A percentile compares a stretch with the other conserved stretches of the same genome.
phyloP scores from a whole-genome alignment of 2,888 invertebrate species.

The Malthinus flaveolus region DNA sequence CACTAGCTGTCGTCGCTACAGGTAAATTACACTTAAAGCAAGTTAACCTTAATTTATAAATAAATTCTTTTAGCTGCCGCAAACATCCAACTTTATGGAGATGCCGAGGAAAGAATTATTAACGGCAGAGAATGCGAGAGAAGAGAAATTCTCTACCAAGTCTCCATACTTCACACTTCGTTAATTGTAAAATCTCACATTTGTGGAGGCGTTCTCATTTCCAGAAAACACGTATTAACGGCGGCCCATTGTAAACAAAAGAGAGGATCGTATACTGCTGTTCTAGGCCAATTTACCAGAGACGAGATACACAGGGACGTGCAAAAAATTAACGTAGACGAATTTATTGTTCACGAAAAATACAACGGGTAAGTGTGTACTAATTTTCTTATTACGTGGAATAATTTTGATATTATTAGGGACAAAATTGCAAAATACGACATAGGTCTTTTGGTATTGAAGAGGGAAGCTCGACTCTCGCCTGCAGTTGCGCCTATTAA shows the following conservation, averaged over 20 bases:
- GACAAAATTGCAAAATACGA: constrained; percentile 2
- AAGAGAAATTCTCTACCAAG: constrained; percentile 53
- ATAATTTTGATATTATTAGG: background rate
- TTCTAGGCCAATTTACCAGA: background rate
- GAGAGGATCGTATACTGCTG: constrained; percentile 2
- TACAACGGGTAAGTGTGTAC: constrained; percentile 2
- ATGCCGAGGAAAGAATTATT: constrained; percentile 45
- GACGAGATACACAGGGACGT: background rate
- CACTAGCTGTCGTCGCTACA: too few relatives aligned
- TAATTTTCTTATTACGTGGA: background rate
- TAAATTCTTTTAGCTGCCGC: too few relatives aligned
- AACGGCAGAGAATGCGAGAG: constrained; percentile 54
- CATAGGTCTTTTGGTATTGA: constrained; percentile 3
- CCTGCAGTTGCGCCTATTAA: background rate
- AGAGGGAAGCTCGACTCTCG: background rate
- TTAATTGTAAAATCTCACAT: constrained; percentile 45
- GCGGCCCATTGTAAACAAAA: constrained; percentile 55
- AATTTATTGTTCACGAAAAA: background rate
- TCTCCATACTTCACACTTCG: constrained; percentile 43
- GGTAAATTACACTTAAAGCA: too few relatives aligned
- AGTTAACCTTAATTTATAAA: too few relatives aligned
- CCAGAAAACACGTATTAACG: constrained; percentile 48
- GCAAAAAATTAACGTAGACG: background rate
- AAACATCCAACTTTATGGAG: too few relatives aligned
- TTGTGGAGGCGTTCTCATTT: constrained; percentile 57